Base-by-base conservation (phyloP, 2,888 invertebrate genomes). In the Acrobasis suavella region DNA sequence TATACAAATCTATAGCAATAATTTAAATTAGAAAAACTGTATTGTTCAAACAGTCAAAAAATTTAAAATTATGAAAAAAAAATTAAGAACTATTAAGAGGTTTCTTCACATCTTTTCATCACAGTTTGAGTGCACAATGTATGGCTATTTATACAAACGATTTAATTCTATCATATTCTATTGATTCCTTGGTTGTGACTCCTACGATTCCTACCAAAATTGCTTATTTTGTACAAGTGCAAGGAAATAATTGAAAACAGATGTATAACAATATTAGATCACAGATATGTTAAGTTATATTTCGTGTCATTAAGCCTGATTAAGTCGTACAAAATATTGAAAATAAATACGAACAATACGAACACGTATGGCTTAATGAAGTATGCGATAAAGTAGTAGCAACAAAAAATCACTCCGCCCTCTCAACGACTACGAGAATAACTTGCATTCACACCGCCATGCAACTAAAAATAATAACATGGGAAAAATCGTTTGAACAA, bases 231-330 rank as follows among this genome's bases (percentile, higher is more conserved):
- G 68, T 71, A 71, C 68, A 72, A 65, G 68, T 72, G 72, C 69
- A 65, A 72, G 67, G 38, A 42, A 52, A 32, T 32, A 14, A 46
- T 15, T 54, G 54, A 37, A 54, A 37, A 37, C 16, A 55, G 38
- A 16, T 42, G 69, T 70, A 67, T 72, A 70, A 71, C 69, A 72
- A 76, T 72, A 70, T 68, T 77, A 68, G 72, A 86, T 84, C 84
- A 84, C 83, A 85, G 81, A 80, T 81, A 80, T 56, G 39, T 56
- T 42, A 42, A 56, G 42, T 55, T 74, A 73, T 75, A 74, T 70
- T 73, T 74, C 64, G 69, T 70, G 70, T 67, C 60, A 22, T 49
- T 62, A 58, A 54, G 39, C 66, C 70, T 68, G 17, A 56, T 42
- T 56, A 12, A 42, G 56, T 17, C 16, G 14, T 14, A 56, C 16